Evolutionary conservation across 2,113 vertebrate species (phyloP).

Genomic region (Nerophis ophidion): DNA sequence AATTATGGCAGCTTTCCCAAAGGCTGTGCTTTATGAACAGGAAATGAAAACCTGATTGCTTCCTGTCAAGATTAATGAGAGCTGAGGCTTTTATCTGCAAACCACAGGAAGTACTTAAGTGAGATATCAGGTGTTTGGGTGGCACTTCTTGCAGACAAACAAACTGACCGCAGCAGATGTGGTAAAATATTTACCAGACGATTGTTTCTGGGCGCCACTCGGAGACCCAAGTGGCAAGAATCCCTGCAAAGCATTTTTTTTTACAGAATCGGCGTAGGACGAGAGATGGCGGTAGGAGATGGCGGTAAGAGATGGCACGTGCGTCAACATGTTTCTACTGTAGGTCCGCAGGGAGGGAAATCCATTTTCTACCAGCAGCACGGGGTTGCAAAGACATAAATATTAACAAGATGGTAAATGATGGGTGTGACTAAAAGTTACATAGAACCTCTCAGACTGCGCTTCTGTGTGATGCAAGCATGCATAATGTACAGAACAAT

Average conservation of each 20-base stretch:
- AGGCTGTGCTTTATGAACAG: too few species aligned
- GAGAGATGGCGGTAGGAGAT: background rate
- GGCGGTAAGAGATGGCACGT: background rate
- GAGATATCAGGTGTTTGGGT: background rate
- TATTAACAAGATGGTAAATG: background rate
- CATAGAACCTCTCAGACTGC: background rate
- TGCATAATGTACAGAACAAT: background rate
- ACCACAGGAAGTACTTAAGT: background rate
- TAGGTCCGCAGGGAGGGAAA: conserved; percentile 16
- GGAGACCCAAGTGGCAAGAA: background rate
- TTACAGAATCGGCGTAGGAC: background rate
- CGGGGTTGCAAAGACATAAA: background rate
- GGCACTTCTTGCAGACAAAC: background rate
- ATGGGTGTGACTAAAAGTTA: background rate
- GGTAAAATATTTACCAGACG: background rate
- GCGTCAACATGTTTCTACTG: background rate
- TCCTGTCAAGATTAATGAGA: too few species aligned
- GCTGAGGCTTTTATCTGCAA: too few species aligned
- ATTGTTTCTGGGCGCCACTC: background rate
- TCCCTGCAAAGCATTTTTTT: background rate
- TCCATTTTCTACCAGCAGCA: conserved; percentile 11
- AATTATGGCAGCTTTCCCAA: too few species aligned
- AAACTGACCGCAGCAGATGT: background rate
- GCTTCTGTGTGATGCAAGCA: background rate
- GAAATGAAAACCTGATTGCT: too few species aligned